A percentile compares a stretch with the other conserved stretches of the same genome.
Conservation (phyloP, 1,140 invertebrate genomes). For the Dufourea novaeangliae region DNA sequence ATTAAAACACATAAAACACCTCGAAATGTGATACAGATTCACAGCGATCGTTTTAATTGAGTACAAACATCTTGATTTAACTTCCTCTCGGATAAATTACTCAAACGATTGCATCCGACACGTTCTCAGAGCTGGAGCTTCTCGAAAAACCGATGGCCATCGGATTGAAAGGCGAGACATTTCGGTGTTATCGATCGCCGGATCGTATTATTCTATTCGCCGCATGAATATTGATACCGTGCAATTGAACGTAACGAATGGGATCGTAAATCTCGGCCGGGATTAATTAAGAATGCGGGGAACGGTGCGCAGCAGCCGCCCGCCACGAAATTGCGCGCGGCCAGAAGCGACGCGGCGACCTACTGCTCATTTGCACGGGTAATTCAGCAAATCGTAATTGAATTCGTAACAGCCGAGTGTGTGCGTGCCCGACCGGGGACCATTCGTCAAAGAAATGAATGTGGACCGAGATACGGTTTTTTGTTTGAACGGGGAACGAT, state of each 20-base stretch:
- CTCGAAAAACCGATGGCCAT: not conserved
- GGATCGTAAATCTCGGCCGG: conserved; percentile 64
- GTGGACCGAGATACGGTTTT: conserved; percentile 56
- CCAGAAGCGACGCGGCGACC: conserved; percentile 1
- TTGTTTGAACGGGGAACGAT: conserved; percentile 32
- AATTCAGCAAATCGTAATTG: conserved; percentile 69
- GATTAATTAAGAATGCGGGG: conserved; percentile 63
- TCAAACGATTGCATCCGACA: too few relatives aligned
- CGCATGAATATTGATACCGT: conserved; percentile 64
- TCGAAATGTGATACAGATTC: too few relatives aligned
- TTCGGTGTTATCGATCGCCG: conserved; percentile 36
- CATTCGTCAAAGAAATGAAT: conserved; percentile 70
- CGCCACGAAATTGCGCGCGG: conserved; percentile 44
- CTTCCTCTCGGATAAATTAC: too few relatives aligned
- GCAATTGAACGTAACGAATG: conserved; percentile 67
- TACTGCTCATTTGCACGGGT: conserved; percentile 66
- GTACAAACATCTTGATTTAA: too few relatives aligned
- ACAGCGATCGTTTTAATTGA: too few relatives aligned
- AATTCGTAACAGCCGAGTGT: conserved; percentile 54
- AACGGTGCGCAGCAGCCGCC: conserved; percentile 37
- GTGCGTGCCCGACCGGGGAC: conserved; percentile 34
- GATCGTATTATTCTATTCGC: conserved; percentile 39
- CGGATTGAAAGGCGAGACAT: not conserved
- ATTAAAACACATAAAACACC: too few relatives aligned
- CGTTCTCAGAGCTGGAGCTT: not conserved